phyloP scores from a whole-genome alignment of 1,140 invertebrate genomes.

The Heliconius himera region DNA sequence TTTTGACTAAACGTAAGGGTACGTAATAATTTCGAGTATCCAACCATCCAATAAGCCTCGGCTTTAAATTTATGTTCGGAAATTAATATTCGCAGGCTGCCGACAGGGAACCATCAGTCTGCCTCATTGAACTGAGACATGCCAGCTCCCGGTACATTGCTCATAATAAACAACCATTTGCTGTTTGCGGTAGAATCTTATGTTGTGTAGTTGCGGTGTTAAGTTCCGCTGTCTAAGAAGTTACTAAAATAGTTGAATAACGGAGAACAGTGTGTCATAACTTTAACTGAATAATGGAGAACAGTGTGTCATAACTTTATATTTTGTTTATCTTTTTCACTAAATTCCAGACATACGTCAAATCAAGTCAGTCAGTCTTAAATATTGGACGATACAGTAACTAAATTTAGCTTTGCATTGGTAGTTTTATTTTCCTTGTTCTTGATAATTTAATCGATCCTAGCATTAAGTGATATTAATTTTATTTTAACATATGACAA shows the following conservation, averaged over 20 bases:
- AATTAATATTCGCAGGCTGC: constrained; percentile 43
- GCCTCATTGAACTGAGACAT: constrained; percentile 40
- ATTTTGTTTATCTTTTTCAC: no score
- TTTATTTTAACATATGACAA: no score
- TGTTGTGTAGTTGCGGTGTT: not conserved
- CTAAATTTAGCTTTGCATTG: no score
- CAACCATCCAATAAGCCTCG: constrained; percentile 39
- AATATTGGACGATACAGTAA: no score
- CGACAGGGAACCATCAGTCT: constrained; percentile 43
- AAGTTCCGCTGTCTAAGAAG: not conserved
- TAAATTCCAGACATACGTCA: no score
- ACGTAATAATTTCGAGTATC: constrained; percentile 38
- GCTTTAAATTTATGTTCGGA: constrained; percentile 44
- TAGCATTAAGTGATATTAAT: no score
- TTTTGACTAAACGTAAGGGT: constrained; percentile 30
- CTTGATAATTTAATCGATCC: no score
- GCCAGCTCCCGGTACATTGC: constrained; percentile 27
- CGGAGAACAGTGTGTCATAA: not conserved
- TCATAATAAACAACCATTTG: constrained; percentile 21
- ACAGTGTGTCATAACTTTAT: not conserved
- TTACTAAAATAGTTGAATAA: no score
- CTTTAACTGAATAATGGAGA: not conserved
- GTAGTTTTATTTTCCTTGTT: no score
- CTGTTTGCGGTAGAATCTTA: not conserved
- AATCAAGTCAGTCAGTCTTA: no score